phyloP scores from a whole-genome alignment of 2,113 vertebrate genomes.

The Mus musculus region DNA sequence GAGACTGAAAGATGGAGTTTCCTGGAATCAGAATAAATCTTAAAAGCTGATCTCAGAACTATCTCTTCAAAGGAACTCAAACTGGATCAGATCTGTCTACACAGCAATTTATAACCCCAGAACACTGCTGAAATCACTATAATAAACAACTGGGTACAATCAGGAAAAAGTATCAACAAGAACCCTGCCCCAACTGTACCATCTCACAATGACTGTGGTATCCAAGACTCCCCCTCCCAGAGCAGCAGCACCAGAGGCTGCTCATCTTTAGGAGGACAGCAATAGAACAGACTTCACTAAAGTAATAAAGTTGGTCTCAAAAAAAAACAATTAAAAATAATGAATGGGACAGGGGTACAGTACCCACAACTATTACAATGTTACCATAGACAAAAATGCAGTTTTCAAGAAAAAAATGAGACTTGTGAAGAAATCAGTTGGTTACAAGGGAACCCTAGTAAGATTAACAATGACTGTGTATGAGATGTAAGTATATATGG shows the following conservation, averaged over 20 bases:
- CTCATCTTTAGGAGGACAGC: not conserved
- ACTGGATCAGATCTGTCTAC: not conserved
- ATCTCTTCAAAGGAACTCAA: constrained; percentile 18
- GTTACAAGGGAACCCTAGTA: not conserved
- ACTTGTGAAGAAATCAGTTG: not conserved
- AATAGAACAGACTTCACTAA: not conserved
- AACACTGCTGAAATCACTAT: not conserved
- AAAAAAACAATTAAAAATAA: not conserved
- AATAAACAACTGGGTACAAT: not conserved
- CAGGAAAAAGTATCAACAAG: not conserved
- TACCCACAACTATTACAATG: not conserved
- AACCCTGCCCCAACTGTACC: not conserved
- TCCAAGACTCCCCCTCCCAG: not conserved
- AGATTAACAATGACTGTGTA: constrained; percentile 2
- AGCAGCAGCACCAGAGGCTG: not conserved
- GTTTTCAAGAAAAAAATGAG: not conserved
- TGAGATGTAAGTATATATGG: not conserved
- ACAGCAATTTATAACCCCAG: not conserved
- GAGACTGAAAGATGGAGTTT: not conserved
- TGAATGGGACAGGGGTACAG: too few species aligned
- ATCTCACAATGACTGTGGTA: not conserved
- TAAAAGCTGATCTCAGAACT: not conserved
- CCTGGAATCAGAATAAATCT: not conserved
- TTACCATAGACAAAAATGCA: not conserved
- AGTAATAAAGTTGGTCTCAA: not conserved